Conservation (phyloP, 1,140 invertebrate species). For the Penaeus vannamei region DNA sequence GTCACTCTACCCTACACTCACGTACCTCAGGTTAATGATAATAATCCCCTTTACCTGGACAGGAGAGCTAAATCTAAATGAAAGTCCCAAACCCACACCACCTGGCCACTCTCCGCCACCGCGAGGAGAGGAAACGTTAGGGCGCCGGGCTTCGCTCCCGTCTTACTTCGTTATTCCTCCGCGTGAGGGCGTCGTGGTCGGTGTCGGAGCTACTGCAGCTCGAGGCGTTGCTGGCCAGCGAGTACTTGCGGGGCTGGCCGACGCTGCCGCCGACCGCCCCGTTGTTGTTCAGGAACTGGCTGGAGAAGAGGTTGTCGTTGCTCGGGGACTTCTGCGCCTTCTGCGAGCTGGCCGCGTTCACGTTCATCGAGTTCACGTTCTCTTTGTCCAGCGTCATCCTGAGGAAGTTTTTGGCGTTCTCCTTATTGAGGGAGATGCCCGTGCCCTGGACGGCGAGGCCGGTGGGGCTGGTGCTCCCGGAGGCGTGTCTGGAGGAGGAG, state of each 20-base stretch:
- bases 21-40: too few relatives aligned
- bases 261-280: slow-evolving; percentile 6
- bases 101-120: too few relatives aligned
- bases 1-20: too few relatives aligned
- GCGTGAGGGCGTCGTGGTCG: slow-evolving; percentile 50
- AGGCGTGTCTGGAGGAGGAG: slow-evolving; percentile 52
- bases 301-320: slow-evolving; percentile 53
- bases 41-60: too few relatives aligned
- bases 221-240: slow-evolving; percentile 57
- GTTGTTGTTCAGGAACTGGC: slow-evolving; percentile 47
- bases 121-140: too few relatives aligned
- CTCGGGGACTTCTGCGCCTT: slow-evolving; percentile 37
- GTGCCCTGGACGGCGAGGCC: slow-evolving; percentile 29
- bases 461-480: slow-evolving; percentile 49
- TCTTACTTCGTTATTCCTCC: slow-evolving; percentile 63
- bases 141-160: too few relatives aligned
- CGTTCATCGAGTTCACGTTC: slow-evolving; percentile 63
- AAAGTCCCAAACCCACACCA: too few relatives aligned
- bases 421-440: slow-evolving; percentile 58
- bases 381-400: slow-evolving; percentile 67
- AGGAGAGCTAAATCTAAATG: too few relatives aligned
- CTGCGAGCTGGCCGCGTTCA: slow-evolving; percentile 9
- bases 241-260: slow-evolving; percentile 59
- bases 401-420: slow-evolving; percentile 67
- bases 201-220: slow-evolving; percentile 54